Percentiles rank a stretch among this genome's conserved stretches.
Evolutionary conservation across 2,888 invertebrate species (phyloP).

Genomic region (Lissocephala sabroskyi): DNA sequence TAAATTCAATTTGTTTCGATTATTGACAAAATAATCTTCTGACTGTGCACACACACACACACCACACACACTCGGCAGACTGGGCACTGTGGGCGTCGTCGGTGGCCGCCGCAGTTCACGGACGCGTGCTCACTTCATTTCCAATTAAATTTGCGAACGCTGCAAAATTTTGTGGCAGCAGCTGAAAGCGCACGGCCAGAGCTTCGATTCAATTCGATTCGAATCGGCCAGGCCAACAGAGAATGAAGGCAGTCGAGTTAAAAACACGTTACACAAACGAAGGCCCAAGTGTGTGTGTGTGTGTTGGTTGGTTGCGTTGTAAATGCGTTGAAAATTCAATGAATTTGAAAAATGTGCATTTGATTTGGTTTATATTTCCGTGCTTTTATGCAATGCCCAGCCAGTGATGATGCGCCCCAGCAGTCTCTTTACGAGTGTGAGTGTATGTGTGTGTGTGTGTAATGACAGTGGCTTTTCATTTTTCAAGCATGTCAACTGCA

Average conservation of each 20-base stretch:
- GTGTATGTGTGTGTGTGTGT: conserved; percentile 12
- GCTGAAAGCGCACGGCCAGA: not conserved
- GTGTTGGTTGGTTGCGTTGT: too few relatives aligned
- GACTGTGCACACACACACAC: conserved; percentile 20
- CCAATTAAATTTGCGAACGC: conserved; percentile 60
- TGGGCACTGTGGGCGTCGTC: too few relatives aligned
- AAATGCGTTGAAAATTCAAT: conserved; percentile 51
- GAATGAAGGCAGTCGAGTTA: conserved; percentile 27
- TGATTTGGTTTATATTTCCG: conserved; percentile 56
- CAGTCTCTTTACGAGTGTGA: conserved; percentile 7
- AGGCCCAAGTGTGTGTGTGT: not conserved
- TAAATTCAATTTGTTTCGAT: conserved; percentile 63
- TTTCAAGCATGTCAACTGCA: conserved; percentile 54
- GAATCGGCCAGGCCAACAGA: too few relatives aligned
- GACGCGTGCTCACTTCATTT: conserved; percentile 44
- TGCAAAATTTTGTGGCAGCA: conserved; percentile 43
- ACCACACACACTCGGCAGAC: conserved; percentile 9
- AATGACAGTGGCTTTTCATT: conserved; percentile 35
- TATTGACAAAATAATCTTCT: conserved; percentile 62
- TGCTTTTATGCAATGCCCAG: conserved; percentile 6
- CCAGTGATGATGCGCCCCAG: not conserved
- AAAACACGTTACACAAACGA: conserved; percentile 22
- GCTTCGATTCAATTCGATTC: too few relatives aligned
- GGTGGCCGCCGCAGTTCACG: too few relatives aligned
- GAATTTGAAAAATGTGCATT: conserved; percentile 61